Evolutionary conservation across 2,113 vertebrate species (phyloP).

Genomic region (Herpailurus yagouaroundi): DNA sequence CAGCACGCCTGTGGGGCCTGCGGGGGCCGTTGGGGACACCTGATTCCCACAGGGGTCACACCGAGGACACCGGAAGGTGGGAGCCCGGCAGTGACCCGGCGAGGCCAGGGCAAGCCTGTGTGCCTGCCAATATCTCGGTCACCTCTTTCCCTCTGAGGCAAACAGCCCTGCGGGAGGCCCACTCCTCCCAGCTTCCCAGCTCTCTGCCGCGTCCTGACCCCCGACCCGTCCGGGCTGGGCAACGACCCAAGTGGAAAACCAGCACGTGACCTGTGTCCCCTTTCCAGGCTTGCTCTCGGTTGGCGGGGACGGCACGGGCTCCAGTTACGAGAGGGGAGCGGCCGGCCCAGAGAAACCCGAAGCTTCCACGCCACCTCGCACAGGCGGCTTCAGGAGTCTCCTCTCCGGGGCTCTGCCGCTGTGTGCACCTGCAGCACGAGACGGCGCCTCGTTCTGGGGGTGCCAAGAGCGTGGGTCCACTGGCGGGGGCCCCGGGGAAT

Average conservation of each 20-base stretch:
- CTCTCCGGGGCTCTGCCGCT: not conserved
- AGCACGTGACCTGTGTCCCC: not conserved
- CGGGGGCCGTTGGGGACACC: not conserved
- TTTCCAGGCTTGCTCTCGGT: not conserved
- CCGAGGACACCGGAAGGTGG: not conserved
- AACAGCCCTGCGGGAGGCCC: not conserved
- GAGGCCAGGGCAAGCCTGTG: accelerated
- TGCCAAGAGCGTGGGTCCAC: accelerated
- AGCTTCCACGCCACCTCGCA: accelerated
- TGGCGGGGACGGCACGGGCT: accelerated
- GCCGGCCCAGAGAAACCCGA: not conserved
- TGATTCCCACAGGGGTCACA: not conserved
- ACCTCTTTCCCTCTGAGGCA: not conserved
- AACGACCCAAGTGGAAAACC: not conserved
- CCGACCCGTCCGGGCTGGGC: accelerated
- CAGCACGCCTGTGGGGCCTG: accelerated
- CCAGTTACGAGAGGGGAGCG: not conserved
- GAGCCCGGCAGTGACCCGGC: not conserved
- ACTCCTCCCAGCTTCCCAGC: not conserved
- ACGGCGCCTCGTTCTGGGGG: not conserved
- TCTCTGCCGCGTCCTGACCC: accelerated
- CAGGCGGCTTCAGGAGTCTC: accelerated
- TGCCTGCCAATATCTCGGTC: accelerated
- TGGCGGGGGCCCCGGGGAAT: accelerated
- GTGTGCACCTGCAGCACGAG: accelerated